Percentiles rank a stretch among this genome's conserved stretches.
These are phyloP conservation scores for Carterocephalus palaemon DNA, from an alignment of 2,888 invertebrate genomes.

Conservation along the genomic window DNA sequence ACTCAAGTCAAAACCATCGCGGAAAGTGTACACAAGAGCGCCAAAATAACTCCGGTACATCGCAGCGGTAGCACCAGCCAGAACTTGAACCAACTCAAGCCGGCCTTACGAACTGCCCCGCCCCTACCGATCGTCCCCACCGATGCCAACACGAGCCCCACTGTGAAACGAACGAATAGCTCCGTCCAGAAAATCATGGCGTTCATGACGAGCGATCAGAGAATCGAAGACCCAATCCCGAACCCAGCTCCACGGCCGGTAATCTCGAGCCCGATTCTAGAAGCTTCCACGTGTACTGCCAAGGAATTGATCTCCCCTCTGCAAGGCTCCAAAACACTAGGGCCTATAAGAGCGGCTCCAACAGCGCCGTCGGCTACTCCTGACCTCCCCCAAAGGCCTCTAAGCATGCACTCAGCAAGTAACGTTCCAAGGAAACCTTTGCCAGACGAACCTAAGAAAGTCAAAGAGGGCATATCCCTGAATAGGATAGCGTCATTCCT, in stretches of 20 bases:
- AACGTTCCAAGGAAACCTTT: conserved; percentile 63
- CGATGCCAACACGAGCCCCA: conserved; percentile 52
- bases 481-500: conserved; percentile 88
- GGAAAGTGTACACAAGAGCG: conserved; percentile 59
- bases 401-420: conserved; percentile 67
- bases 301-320: conserved; percentile 84
- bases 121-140: conserved; percentile 80
- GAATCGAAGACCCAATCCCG: conserved; percentile 59
- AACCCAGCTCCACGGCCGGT: conserved; percentile 85
- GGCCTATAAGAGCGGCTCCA: conserved; percentile 81
- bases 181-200: conserved; percentile 69
- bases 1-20: conserved; percentile 22
- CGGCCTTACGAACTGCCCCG: conserved; percentile 80
- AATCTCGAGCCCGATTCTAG: conserved; percentile 89
- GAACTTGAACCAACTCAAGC: conserved; percentile 56
- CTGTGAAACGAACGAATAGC: conserved; percentile 64
- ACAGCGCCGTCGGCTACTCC: conserved; percentile 58
- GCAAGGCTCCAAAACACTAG: conserved; percentile 78
- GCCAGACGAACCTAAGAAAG: conserved; percentile 76
- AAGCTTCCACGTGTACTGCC: conserved; percentile 88
- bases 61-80: conserved; percentile 65
- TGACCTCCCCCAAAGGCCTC: conserved; percentile 69
- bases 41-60: conserved; percentile 76
- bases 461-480: conserved; percentile 80
- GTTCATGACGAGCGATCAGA: conserved; percentile 63